Evolutionary conservation across 2,113 vertebrate genomes (phyloP).

Genomic region (Pseudonaja textilis): DNA sequence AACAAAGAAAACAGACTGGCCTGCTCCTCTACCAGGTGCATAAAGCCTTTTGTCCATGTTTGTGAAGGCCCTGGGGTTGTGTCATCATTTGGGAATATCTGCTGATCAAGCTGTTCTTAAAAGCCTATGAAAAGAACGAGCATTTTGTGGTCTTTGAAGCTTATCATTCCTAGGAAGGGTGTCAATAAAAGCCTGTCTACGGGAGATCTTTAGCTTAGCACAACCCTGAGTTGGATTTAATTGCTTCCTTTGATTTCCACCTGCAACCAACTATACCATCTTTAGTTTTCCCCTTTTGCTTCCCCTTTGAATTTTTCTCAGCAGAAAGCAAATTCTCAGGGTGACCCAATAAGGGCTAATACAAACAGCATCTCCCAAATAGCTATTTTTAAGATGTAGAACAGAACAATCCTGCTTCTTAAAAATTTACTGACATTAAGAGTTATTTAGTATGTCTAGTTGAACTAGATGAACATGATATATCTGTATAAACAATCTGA

Average conservation of each 20-base stretch:
- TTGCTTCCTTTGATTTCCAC: not conserved
- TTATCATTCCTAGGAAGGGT: not conserved
- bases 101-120: not conserved
- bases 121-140: not conserved
- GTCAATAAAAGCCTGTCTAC: not conserved
- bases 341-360: not conserved
- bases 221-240: not conserved
- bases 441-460: not conserved
- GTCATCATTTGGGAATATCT: not conserved
- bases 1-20: not conserved
- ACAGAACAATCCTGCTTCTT: not conserved
- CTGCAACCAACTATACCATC: not conserved
- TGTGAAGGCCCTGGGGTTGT: not conserved
- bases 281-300: not conserved
- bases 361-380: not conserved
- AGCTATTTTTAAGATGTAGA: not conserved
- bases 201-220: not conserved
- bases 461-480: conserved; percentile 1
- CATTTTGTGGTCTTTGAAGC: not conserved
- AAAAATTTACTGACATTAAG: not conserved
- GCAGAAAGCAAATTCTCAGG: not conserved
- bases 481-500: not conserved
- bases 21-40: not conserved
- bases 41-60: not conserved
- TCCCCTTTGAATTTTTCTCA: not conserved